Evolutionary conservation across 2,797 vertebrate genomes (phyloP).

Genomic region (Falco novaeseelandiae): DNA sequence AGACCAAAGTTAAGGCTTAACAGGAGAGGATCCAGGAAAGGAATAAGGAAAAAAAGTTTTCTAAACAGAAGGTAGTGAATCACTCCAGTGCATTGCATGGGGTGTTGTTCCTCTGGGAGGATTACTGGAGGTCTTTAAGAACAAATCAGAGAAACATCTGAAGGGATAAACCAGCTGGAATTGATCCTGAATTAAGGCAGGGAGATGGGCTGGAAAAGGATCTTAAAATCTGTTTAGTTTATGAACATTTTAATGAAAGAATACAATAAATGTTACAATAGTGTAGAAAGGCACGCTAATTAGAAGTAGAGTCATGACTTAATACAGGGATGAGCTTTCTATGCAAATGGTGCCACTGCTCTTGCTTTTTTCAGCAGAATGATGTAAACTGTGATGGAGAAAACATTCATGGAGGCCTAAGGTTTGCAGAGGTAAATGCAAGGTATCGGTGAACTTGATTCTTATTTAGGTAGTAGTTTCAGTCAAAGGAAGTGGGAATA

Average conservation of each 20-base stretch:
- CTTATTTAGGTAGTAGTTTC: not conserved
- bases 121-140: not conserved
- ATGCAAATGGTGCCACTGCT: not conserved
- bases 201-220: not conserved
- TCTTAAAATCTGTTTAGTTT: not conserved
- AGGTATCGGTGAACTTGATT: not conserved
- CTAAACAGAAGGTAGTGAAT: not conserved
- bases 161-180: not conserved
- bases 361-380: not conserved
- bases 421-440: not conserved
- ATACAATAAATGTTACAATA: not conserved
- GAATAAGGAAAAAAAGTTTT: not conserved
- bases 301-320: not conserved
- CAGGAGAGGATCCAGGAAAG: not conserved
- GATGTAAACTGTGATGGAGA: not conserved
- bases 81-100: not conserved
- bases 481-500: not conserved
- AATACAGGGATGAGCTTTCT: not conserved
- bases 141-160: not conserved
- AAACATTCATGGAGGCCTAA: not conserved
- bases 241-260: not conserved
- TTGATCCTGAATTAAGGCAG: not conserved
- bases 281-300: not conserved
- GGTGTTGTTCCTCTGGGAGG: not conserved
- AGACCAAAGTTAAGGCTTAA: not conserved